Percentiles rank a stretch among this genome's conserved stretches.
These are phyloP conservation scores for Xestobium rufovillosum DNA, from an alignment of 2,888 invertebrate genomes.

Conservation along the genomic window DNA sequence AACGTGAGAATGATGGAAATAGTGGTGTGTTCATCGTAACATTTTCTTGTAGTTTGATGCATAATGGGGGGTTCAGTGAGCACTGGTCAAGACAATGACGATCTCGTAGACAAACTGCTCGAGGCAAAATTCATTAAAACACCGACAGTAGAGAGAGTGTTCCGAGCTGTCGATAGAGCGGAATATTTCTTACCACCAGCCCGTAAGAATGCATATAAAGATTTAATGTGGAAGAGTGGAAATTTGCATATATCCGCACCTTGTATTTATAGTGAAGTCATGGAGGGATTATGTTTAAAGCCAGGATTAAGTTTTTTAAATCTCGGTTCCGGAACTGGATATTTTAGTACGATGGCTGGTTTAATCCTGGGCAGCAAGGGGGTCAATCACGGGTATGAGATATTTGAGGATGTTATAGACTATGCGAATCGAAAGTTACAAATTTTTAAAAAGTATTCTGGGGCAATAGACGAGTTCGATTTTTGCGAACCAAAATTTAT, in stretches of 20 bases:
- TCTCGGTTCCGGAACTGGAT: constrained; percentile 88
- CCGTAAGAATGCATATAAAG: constrained; percentile 58
- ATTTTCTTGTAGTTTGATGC: too few species aligned
- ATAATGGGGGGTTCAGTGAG: constrained; percentile 82
- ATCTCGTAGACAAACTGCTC: constrained; percentile 74
- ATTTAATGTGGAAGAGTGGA: constrained; percentile 77
- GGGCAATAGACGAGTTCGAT: constrained; percentile 72
- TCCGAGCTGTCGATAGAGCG: constrained; percentile 76
- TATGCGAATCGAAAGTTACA: constrained; percentile 65
- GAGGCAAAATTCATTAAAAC: constrained; percentile 66
- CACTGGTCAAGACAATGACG: constrained; percentile 75
- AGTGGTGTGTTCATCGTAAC: too few species aligned
- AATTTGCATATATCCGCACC: constrained; percentile 82
- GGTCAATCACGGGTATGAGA: constrained; percentile 79
- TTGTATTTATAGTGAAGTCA: constrained; percentile 81
- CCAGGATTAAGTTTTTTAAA: constrained; percentile 80
- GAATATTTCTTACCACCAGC: constrained; percentile 67
- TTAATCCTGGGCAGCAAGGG: constrained; percentile 69
- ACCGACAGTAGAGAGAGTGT: constrained; percentile 63
- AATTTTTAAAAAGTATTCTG: constrained; percentile 61
- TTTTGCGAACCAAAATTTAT: constrained; percentile 76
- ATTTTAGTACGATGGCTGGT: constrained; percentile 81
- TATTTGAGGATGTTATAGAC: constrained; percentile 61
- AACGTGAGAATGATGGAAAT: too few species aligned
- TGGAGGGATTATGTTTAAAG: constrained; percentile 68